phyloP scores from a whole-genome alignment of 2,888 invertebrate genomes.

The Melanchra persicariae region DNA sequence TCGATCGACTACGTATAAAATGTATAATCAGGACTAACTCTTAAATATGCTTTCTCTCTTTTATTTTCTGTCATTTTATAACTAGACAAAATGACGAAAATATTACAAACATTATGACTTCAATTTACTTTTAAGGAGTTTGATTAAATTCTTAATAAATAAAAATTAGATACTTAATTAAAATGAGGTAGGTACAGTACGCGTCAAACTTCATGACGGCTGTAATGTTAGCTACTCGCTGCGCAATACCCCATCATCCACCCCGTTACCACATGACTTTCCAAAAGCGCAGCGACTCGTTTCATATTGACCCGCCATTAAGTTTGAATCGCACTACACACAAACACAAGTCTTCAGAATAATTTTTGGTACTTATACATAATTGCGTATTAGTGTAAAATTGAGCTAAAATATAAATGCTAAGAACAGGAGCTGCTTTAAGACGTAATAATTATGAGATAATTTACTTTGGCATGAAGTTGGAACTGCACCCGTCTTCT shows the following conservation, averaged over 20 bases:
- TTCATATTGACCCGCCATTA: background rate
- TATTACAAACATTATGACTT: background rate
- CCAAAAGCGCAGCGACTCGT: background rate
- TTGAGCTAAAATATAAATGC: slow-evolving; percentile 59
- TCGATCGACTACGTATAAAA: background rate
- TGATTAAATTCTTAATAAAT: background rate
- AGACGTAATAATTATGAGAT: slow-evolving; percentile 26
- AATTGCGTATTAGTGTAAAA: slow-evolving; percentile 39
- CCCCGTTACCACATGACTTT: background rate
- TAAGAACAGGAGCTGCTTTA: slow-evolving; percentile 39
- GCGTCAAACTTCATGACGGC: background rate
- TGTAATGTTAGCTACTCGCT: background rate
- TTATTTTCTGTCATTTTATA: slow-evolving; percentile 2
- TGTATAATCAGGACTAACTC: background rate
- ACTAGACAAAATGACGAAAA: slow-evolving; percentile 13
- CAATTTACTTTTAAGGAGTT: background rate
- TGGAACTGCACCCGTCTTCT: slow-evolving; percentile 30
- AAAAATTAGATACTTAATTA: background rate
- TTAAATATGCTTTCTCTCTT: background rate
- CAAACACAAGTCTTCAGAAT: slow-evolving; percentile 27
- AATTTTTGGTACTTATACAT: slow-evolving; percentile 27
- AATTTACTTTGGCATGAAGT: slow-evolving; percentile 69
- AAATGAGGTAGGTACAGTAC: background rate
- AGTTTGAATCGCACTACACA: background rate
- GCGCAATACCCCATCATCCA: background rate